Evolutionary conservation across 2,113 vertebrate genomes (phyloP).

Genomic region (Noctilio leporinus): DNA sequence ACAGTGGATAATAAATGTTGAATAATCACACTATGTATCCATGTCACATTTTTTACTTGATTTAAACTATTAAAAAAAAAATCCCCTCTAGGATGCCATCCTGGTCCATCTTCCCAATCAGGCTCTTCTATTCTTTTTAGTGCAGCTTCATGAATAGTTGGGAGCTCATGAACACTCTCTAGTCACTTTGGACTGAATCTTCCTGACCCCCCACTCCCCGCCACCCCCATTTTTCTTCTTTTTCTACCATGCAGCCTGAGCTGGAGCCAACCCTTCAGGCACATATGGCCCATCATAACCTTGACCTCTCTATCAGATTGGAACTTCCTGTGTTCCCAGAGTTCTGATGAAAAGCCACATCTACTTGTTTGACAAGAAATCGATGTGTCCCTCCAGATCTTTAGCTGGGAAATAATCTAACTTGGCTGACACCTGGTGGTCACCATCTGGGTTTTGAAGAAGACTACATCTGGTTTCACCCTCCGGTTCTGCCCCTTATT

Average conservation of each 20-base stretch:
- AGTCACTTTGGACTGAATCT: neutral
- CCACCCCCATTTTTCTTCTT: neutral
- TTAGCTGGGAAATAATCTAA: neutral
- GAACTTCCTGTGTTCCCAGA: neutral
- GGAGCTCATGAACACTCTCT: neutral
- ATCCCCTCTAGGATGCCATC: neutral
- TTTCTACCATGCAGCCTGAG: neutral
- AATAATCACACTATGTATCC: neutral
- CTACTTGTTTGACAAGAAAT: neutral
- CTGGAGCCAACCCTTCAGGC: neutral
- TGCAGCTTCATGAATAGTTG: neutral
- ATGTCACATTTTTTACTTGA: conserved; percentile 22
- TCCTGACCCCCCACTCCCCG: neutral
- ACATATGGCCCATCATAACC: neutral
- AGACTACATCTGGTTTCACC: neutral
- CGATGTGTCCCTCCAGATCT: neutral
- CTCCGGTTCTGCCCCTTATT: neutral
- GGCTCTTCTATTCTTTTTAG: neutral
- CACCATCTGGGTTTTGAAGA: neutral
- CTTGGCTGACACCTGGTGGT: neutral
- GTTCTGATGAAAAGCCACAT: neutral
- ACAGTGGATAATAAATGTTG: conserved; percentile 9
- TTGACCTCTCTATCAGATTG: neutral
- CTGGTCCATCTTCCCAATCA: neutral
- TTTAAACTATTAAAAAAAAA: conserved; percentile 19